These are phyloP conservation scores for Merluccius polli DNA, from an alignment of 2,797 vertebrate species.

Conservation along the genomic window DNA sequence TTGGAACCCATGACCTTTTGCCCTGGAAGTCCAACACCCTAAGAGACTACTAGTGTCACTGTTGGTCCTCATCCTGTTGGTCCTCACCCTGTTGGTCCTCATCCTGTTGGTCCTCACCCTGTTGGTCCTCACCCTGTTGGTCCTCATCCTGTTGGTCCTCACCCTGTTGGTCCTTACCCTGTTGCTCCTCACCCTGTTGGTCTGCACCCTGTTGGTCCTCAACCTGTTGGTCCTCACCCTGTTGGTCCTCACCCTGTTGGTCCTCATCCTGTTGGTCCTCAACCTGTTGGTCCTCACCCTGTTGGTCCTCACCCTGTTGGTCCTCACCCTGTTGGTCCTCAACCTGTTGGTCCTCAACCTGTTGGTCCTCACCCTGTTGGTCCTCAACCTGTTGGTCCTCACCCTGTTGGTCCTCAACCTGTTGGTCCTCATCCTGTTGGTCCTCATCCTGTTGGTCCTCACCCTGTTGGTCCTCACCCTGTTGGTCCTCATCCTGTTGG, in stretches of 20 bases:
- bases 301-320: too few species aligned
- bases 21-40: background rate
- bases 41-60: background rate
- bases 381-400: background rate
- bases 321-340: background rate
- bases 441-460: background rate
- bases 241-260: too few species aligned
- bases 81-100: too few species aligned
- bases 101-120: background rate
- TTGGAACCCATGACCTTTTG: background rate
- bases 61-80: background rate
- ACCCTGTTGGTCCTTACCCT: background rate
- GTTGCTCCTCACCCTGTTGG: background rate
- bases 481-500: too few species aligned
- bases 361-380: background rate
- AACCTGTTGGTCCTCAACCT: too few species aligned
- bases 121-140: too few species aligned
- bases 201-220: too few species aligned
- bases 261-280: background rate
- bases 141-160: too few species aligned
- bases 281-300: background rate
- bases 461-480: background rate
- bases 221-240: background rate
- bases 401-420: background rate
- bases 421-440: background rate